phyloP scores from a whole-genome alignment of 64 coral and sea anemone genomes.

The Montipora sp. region DNA sequence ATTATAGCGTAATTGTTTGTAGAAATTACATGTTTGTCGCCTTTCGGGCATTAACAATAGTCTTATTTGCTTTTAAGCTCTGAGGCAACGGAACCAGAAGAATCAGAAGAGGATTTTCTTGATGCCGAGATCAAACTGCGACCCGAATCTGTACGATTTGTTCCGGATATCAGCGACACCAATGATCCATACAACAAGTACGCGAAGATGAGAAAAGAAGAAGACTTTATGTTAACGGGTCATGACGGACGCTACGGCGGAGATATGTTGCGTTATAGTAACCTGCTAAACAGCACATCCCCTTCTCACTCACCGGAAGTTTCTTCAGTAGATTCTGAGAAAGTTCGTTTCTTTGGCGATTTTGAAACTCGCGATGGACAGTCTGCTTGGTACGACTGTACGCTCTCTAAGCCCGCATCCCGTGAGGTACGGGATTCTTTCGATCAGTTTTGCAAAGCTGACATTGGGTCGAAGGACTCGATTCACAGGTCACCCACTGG shows the following conservation, averaged over 20 bases:
- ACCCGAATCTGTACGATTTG: conserved; percentile 85
- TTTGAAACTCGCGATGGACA: conserved; percentile 61
- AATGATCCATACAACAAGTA: conserved; percentile 37
- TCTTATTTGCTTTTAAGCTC: conserved; percentile 47
- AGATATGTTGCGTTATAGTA: conserved; percentile 70
- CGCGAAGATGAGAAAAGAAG: conserved; percentile 68
- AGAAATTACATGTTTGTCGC: too few relatives aligned
- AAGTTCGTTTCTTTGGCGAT: conserved; percentile 84
- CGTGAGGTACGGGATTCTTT: conserved; percentile 91
- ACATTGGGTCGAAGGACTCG: conserved; percentile 83
- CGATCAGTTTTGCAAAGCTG: conserved; percentile 86
- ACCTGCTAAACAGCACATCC: conserved; percentile 11
- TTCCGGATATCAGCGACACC: conserved; percentile 70
- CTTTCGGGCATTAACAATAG: too few relatives aligned
- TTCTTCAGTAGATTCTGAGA: conserved; percentile 60
- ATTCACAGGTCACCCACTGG: conserved; percentile 30
- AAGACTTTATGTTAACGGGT: conserved; percentile 51
- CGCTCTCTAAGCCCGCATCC: conserved; percentile 66
- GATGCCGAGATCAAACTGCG: conserved; percentile 86
- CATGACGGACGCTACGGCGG: conserved; percentile 64
- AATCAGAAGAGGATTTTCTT: conserved; percentile 83
- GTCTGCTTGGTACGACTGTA: conserved; percentile 90
- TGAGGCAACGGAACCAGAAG: conserved; percentile 67
- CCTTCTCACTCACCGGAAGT: conserved; percentile 24
- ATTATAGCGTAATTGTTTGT: too few relatives aligned